Percentiles rank a stretch among this genome's conserved stretches.
These are phyloP conservation scores for Catharus ustulatus DNA, from an alignment of 2,797 vertebrate species.

Conservation along the genomic window DNA sequence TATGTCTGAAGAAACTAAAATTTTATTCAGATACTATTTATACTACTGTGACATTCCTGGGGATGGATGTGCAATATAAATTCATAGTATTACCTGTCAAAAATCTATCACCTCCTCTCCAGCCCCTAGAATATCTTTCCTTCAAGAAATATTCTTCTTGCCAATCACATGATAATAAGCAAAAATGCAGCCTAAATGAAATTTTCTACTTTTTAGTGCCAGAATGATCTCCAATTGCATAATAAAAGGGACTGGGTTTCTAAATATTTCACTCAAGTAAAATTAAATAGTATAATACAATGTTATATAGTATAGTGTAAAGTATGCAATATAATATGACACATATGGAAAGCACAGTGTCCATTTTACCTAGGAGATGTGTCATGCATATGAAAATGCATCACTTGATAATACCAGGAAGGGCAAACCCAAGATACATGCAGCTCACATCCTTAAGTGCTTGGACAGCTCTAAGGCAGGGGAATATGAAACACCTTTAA, in stretches of 20 bases:
- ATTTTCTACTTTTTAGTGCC: not conserved
- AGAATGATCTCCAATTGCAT: conserved; percentile 20
- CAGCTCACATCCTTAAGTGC: not conserved
- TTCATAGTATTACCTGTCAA: conserved; percentile 37
- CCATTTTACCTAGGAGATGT: not conserved
- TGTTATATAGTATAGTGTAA: not conserved
- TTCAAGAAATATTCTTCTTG: conserved; percentile 36
- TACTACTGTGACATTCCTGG: conserved; percentile 23
- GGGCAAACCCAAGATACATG: not conserved
- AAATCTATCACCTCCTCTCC: conserved; percentile 29
- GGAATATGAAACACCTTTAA: not conserved
- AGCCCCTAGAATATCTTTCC: not conserved
- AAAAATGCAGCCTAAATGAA: conserved; percentile 13
- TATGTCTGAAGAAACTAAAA: conserved; percentile 18
- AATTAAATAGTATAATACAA: not conserved
- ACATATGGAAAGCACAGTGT: not conserved
- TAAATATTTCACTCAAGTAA: not conserved
- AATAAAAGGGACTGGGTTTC: not conserved
- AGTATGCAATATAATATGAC: not conserved
- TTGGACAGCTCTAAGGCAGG: not conserved
- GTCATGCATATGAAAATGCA: not conserved
- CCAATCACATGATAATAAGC: conserved; percentile 19
- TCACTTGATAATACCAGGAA: not conserved
- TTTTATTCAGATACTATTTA: conserved; percentile 18
- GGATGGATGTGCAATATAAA: conserved; percentile 38